Conservation (phyloP, 1,140 invertebrate genomes). For the Magallana angulata region DNA sequence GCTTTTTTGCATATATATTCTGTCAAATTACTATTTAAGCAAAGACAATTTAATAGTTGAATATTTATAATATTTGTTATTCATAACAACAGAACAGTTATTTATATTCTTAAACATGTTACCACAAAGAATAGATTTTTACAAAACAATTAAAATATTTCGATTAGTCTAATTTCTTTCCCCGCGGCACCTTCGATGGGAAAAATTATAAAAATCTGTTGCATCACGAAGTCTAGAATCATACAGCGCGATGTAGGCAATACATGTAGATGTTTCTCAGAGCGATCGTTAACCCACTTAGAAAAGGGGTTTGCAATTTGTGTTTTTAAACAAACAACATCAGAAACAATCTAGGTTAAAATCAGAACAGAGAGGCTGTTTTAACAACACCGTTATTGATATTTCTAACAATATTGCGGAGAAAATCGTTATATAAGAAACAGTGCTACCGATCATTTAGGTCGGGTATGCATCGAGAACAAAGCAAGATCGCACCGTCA, state of each 20-base stretch:
- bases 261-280: neutral
- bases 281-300: constrained; percentile 10
- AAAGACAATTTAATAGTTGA: too few relatives aligned
- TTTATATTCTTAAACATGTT: too few relatives aligned
- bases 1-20: too few relatives aligned
- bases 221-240: neutral
- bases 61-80: too few relatives aligned
- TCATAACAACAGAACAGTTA: too few relatives aligned
- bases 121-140: too few relatives aligned
- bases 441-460: constrained; percentile 10
- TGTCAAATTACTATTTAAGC: too few relatives aligned
- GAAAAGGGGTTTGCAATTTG: neutral
- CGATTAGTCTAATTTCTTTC: too few relatives aligned
- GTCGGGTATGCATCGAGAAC: constrained; percentile 17
- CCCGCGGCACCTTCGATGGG: too few relatives aligned
- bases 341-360: constrained; percentile 31
- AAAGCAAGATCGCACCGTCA: neutral
- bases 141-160: too few relatives aligned
- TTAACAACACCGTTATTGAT: constrained; percentile 14
- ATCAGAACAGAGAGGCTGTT: neutral
- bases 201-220: too few relatives aligned
- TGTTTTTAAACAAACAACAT: constrained; percentile 30
- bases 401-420: constrained; percentile 28
- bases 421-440: constrained; percentile 38
- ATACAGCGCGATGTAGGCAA: neutral